Evolutionary conservation across 1,140 invertebrate species (phyloP).

Genomic region (Euura saliciscinereae): DNA sequence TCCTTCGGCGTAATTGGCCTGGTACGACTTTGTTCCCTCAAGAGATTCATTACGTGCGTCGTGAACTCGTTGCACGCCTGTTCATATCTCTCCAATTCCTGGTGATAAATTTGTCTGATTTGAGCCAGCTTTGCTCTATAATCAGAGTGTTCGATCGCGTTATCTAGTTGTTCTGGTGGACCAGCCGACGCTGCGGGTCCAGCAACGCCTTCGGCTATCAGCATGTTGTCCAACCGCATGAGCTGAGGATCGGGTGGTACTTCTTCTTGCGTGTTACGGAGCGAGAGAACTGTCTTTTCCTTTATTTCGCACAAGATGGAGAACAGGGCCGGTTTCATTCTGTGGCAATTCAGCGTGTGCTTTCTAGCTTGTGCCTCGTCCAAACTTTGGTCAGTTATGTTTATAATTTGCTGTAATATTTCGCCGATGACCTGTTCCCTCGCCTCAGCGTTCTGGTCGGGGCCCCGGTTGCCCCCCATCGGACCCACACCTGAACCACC

Average conservation of each 20-base stretch:
- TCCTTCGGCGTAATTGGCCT: constrained; percentile 93
- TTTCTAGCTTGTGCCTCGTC: constrained; percentile 98
- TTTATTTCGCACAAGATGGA: constrained; percentile 98
- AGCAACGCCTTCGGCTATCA: constrained; percentile 98
- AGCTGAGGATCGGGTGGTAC: constrained; percentile 98
- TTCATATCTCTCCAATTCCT: constrained; percentile 99
- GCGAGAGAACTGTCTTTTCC: constrained; percentile 93
- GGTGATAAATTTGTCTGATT: constrained; percentile 98
- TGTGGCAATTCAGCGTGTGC: constrained; percentile 93
- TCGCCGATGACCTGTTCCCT: constrained; percentile 89
- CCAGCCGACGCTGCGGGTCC: constrained; percentile 88
- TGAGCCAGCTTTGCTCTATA: constrained; percentile 99
- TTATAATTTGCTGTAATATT: constrained; percentile 98
- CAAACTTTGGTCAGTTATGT: constrained; percentile 96
- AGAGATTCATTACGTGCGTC: constrained; percentile 97
- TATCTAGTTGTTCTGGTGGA: constrained; percentile 80
- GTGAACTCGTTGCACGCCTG: constrained; percentile 99
- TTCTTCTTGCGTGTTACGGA: constrained; percentile 97
- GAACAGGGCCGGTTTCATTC: constrained; percentile 95
- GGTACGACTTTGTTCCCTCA: constrained; percentile 96
- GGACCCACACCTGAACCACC: constrained; percentile 68
- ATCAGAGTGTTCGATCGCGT: constrained; percentile 98
- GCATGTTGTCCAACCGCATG: constrained; percentile 99
- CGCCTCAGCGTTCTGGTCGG: constrained; percentile 73
- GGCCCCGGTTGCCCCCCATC: constrained; percentile 75